Base-by-base conservation (phyloP, 2,888 invertebrate species). In the Brassicogethes aeneus region DNA sequence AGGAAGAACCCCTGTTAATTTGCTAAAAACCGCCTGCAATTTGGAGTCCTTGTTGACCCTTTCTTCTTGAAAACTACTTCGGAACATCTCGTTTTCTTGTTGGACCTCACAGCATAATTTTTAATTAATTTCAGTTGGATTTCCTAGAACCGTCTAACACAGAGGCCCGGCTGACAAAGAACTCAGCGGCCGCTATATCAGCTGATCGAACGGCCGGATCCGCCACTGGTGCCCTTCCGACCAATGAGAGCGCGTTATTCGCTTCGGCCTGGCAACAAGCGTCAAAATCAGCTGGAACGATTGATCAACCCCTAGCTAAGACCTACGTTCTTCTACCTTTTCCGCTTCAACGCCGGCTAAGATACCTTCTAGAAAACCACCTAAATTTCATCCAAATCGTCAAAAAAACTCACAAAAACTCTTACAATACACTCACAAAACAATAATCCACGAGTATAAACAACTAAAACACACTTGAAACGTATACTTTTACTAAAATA, bases 251-350 rank as follows among this genome's bases (percentile, higher is more conserved):
- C 51, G 48, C 53, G 56, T 57, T 54, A 54, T 51, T 53, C 57
- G 56, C 54, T 54, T 53, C 59, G 54, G 64, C 64, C 64, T 64
- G 62, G 64, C 61, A 64, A 64, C 64, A 64, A 63, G 62, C 62
- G 60, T 64, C 62, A 64, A 62, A 64, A 61, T 64, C 64, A 64
- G 64, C 63, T 64, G 64, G 58, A 64, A 62, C 61, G 62, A 63
- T 64, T 61, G 57, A 55, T 45, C 37, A 38, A 50, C 43, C 15
- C 31, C 37, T 36, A 57, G 46, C 38, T 31, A 10, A 8, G 54
- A 57, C 57, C 13, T 41, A 39, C 48, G 15, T 16, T 2, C 12
- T n/a, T 34, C 3, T n/a, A 13, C 52, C 53, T 56, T 36, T 51
- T 64, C 57, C 47, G 51, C 56, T 46, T 60, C 51, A 16, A 51